phyloP scores from a whole-genome alignment of 2,113 vertebrate genomes.

The Ophiodon elongatus region DNA sequence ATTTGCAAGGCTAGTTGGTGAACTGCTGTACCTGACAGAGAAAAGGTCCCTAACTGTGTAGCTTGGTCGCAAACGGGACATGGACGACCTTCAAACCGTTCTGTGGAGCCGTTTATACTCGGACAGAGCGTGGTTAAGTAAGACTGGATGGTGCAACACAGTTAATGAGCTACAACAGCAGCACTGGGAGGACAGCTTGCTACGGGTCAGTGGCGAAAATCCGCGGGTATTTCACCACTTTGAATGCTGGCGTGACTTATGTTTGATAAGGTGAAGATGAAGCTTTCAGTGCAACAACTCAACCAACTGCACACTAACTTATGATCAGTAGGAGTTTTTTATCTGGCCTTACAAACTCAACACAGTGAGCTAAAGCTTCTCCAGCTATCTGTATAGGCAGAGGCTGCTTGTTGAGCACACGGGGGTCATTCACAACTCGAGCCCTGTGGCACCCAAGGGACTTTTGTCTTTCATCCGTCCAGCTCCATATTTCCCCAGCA shows the following conservation, averaged over 20 bases:
- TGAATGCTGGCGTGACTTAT: neutral
- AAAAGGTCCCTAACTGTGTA: neutral
- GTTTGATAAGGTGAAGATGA: neutral
- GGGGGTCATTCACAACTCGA: slow-evolving; percentile 51
- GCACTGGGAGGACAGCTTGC: neutral
- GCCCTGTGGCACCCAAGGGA: slow-evolving; percentile 44
- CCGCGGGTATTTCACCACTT: neutral
- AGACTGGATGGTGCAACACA: neutral
- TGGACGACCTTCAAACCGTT: no score
- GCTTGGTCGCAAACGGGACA: no score
- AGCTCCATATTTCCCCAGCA: slow-evolving; percentile 49
- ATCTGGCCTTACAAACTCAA: neutral
- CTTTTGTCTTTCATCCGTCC: slow-evolving; percentile 69
- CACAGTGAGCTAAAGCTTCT: neutral
- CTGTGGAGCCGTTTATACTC: no score
- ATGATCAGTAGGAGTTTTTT: neutral
- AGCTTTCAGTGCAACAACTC: neutral
- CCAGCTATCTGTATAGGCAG: slow-evolving; percentile 21
- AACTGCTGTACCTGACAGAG: neutral
- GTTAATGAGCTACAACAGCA: neutral
- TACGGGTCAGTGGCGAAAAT: neutral
- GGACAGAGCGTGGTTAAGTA: neutral
- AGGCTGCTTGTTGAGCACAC: slow-evolving; percentile 29
- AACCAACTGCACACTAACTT: neutral
- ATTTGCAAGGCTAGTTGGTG: neutral